Percentiles rank a stretch among this genome's conserved stretches.
phyloP scores from a whole-genome alignment of 2,797 vertebrate species.

The Malurus splendens region DNA sequence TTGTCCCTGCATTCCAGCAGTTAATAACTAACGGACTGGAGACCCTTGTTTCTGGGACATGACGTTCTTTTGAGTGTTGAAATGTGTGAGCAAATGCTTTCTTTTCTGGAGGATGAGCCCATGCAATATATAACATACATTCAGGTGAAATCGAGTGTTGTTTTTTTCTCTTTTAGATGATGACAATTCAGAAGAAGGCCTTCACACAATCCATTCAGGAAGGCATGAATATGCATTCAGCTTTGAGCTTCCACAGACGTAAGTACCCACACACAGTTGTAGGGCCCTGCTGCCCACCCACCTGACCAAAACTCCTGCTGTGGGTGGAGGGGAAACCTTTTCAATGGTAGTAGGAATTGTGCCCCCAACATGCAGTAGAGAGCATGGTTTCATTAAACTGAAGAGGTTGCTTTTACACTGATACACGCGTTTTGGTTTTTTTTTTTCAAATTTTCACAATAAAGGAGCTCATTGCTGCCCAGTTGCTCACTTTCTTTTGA shows the following conservation, averaged over 20 bases:
- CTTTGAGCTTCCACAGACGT: constrained; percentile 98
- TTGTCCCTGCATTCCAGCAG: not conserved
- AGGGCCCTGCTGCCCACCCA: not conserved
- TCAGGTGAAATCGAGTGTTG: not conserved
- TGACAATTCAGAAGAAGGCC: constrained; percentile 88
- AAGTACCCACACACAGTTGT: constrained; percentile 63
- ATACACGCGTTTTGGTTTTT: not conserved
- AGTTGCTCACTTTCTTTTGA: not conserved
- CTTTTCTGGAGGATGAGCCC: not conserved
- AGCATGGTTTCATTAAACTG: constrained; percentile 39
- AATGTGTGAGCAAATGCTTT: not conserved
- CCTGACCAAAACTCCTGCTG: not conserved
- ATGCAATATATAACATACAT: not conserved
- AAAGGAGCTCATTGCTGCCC: not conserved
- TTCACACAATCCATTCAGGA: constrained; percentile 89
- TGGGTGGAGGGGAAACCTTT: constrained; percentile 62
- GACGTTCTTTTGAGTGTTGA: accelerated
- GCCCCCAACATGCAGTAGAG: constrained; percentile 27
- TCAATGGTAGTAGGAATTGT: constrained; percentile 58
- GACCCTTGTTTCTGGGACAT: not conserved
- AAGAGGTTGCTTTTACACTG: constrained; percentile 61
- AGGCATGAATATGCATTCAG: constrained; percentile 97
- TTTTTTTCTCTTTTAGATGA: constrained; percentile 57
- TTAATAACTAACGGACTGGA: not conserved
- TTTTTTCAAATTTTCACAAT: not conserved